These are phyloP conservation scores for Timandra comae DNA, from an alignment of 2,888 invertebrate species.

Conservation along the genomic window DNA sequence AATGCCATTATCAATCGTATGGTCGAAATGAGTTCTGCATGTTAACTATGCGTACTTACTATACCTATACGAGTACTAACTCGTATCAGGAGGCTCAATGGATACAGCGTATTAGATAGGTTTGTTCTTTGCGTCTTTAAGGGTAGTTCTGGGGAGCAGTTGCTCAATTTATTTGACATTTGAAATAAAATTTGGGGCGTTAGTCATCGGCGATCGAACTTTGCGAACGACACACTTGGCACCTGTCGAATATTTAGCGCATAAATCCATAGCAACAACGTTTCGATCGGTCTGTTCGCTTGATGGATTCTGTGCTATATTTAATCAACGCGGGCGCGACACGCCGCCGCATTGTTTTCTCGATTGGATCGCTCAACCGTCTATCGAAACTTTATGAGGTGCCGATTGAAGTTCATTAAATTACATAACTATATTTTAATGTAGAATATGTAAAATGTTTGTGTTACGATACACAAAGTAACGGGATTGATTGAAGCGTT, in stretches of 20 bases:
- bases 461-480: too few relatives aligned
- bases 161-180: constrained; percentile 76
- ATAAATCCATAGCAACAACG: constrained; percentile 74
- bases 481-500: constrained; percentile 8
- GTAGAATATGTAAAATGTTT: constrained; percentile 8
- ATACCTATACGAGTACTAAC: too few relatives aligned
- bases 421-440: constrained; percentile 9
- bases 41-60: too few relatives aligned
- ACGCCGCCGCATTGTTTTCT: constrained; percentile 67
- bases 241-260: constrained; percentile 76
- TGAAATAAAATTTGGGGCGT: constrained; percentile 74
- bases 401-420: constrained; percentile 44
- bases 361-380: constrained; percentile 56
- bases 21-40: too few relatives aligned
- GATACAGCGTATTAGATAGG: too few relatives aligned
- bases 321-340: constrained; percentile 65
- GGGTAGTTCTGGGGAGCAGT: constrained; percentile 38
- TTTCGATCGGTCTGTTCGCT: constrained; percentile 59
- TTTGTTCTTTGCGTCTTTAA: too few relatives aligned
- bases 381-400: constrained; percentile 53
- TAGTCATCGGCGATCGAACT: constrained; percentile 74
- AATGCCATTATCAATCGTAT: constrained; percentile 20
- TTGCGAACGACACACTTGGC: constrained; percentile 76
- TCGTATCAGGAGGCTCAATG: too few relatives aligned
- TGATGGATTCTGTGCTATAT: constrained; percentile 75